Evolutionary conservation across 2,113 vertebrate genomes (phyloP).

Genomic region (Mungos mungo): DNA sequence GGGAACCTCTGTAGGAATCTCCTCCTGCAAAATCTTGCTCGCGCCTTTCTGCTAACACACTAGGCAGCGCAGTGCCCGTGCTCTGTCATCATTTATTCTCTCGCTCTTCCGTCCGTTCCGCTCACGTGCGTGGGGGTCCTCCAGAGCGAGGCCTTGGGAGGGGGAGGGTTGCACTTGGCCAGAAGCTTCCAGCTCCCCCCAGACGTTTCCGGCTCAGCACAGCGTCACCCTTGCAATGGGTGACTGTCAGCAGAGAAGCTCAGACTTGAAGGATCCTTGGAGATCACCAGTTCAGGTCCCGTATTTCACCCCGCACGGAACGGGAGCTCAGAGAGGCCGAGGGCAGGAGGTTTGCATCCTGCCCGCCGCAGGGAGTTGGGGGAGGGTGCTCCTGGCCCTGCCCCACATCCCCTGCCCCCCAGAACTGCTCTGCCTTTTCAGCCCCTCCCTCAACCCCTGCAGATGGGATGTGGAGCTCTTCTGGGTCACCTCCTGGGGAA

Average conservation of each 20-base stretch:
- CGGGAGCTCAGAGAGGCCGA: neutral
- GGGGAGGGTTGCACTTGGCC: neutral
- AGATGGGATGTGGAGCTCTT: neutral
- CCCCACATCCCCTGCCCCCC: neutral
- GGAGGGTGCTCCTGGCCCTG: too few relatives aligned
- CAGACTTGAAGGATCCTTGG: neutral
- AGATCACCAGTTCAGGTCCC: neutral
- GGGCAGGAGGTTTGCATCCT: neutral
- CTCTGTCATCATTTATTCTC: rapidly evolving
- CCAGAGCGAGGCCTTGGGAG: neutral
- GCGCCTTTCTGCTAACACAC: rapidly evolving
- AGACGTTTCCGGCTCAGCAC: neutral
- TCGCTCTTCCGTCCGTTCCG: rapidly evolving
- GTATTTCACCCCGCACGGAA: neutral
- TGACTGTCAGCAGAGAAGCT: neutral
- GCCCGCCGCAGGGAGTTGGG: neutral
- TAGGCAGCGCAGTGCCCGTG: rapidly evolving
- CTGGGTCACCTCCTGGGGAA: neutral
- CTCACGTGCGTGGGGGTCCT: neutral
- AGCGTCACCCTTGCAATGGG: neutral
- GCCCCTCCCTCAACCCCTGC: rapidly evolving
- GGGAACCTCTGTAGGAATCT: neutral
- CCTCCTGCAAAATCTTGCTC: neutral
- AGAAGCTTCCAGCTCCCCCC: neutral
- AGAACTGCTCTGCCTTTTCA: neutral